These are phyloP conservation scores for Aphelenchoides avenae DNA, from an alignment of 1,140 invertebrate species.

Conservation along the genomic window DNA sequence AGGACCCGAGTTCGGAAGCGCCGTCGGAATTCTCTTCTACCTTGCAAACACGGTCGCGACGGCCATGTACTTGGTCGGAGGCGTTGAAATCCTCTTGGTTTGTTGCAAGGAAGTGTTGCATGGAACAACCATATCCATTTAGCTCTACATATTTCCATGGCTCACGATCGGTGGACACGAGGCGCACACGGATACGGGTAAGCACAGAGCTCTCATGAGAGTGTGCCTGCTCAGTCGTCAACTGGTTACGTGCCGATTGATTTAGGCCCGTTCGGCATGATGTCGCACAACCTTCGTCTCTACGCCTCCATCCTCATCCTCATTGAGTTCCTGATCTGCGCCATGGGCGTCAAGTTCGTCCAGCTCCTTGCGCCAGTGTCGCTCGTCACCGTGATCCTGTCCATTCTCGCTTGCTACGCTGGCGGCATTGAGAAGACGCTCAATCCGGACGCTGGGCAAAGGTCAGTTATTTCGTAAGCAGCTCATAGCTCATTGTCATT, in stretches of 20 bases:
- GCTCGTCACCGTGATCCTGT: slow-evolving; percentile 63
- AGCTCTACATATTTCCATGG: slow-evolving; percentile 63
- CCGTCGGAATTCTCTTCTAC: slow-evolving; percentile 96
- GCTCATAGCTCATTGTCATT: neutral
- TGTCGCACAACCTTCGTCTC: slow-evolving; percentile 63
- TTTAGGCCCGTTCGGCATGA: slow-evolving; percentile 53
- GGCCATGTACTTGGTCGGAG: slow-evolving; percentile 94
- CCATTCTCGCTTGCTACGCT: slow-evolving; percentile 64
- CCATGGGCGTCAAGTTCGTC: slow-evolving; percentile 64
- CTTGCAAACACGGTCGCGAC: slow-evolving; percentile 96
- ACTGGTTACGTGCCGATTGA: slow-evolving; percentile 6
- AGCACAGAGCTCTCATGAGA: neutral
- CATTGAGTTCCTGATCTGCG: slow-evolving; percentile 62
- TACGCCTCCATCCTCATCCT: slow-evolving; percentile 63
- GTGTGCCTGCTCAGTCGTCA: neutral
- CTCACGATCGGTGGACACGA: slow-evolving; percentile 62
- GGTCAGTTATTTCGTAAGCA: slow-evolving; percentile 24
- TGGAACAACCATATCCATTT: slow-evolving; percentile 21
- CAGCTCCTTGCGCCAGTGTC: slow-evolving; percentile 65
- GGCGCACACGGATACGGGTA: slow-evolving; percentile 54
- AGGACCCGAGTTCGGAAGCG: slow-evolving; percentile 95
- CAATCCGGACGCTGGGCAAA: slow-evolving; percentile 48
- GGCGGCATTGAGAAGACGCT: slow-evolving; percentile 59
- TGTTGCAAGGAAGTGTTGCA: slow-evolving; percentile 27
- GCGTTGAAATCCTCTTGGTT: slow-evolving; percentile 94